phyloP scores from a whole-genome alignment of 1,140 invertebrate species.

The Armadillidium nasatum region DNA sequence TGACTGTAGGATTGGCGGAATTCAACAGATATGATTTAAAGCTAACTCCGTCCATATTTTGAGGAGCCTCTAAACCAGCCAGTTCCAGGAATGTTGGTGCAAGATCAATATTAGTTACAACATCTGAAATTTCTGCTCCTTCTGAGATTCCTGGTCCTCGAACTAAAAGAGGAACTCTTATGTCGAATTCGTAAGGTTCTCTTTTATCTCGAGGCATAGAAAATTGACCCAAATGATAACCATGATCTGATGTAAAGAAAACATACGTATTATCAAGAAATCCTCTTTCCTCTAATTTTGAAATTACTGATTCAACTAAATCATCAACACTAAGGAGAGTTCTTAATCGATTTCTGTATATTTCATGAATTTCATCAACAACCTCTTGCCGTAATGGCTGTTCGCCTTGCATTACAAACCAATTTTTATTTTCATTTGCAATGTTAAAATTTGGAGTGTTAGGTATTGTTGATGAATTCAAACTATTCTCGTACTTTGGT shows the following conservation, averaged over 20 bases:
- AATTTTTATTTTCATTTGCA: conserved; percentile 60
- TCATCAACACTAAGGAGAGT: conserved; percentile 79
- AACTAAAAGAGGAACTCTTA: conserved; percentile 71
- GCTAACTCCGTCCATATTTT: conserved; percentile 13
- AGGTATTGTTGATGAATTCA: conserved; percentile 57
- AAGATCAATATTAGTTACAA: conserved; percentile 70
- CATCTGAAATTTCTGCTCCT: conserved; percentile 52
- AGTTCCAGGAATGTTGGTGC: conserved; percentile 72
- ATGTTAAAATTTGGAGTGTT: conserved; percentile 68
- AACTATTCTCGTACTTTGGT: conserved; percentile 61
- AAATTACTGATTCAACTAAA: conserved; percentile 63
- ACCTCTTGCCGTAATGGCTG: conserved; percentile 56
- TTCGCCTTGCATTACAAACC: conserved; percentile 65
- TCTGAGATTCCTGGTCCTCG: conserved; percentile 63
- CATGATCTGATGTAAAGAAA: conserved; percentile 80
- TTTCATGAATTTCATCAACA: conserved; percentile 59
- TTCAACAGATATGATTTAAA: not conserved
- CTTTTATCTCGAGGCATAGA: conserved; percentile 79
- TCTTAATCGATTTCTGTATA: conserved; percentile 66
- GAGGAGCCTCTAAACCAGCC: conserved; percentile 46
- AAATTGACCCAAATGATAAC: conserved; percentile 75
- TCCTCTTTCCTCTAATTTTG: conserved; percentile 53
- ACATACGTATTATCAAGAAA: conserved; percentile 67
- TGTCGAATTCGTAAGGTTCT: conserved; percentile 83
- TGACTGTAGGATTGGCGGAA: not conserved